These are phyloP conservation scores for Hydra vulgaris DNA, from an alignment of 30 jellyfish, hydroid and myxozoan species.

Conservation along the genomic window DNA sequence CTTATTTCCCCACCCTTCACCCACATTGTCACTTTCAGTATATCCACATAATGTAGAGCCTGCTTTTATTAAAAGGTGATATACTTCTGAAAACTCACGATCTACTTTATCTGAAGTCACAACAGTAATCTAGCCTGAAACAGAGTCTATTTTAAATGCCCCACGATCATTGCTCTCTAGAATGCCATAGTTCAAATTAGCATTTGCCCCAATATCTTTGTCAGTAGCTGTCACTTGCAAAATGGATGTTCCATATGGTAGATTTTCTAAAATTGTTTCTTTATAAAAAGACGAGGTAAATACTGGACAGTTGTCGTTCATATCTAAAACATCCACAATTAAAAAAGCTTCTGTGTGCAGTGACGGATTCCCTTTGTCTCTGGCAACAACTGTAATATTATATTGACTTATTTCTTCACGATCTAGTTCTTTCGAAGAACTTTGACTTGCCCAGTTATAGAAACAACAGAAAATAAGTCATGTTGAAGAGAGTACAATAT, in stretches of 20 bases:
- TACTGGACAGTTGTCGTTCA: conserved; percentile 86
- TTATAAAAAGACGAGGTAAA: conserved; percentile 41
- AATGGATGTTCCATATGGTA: conserved; percentile 47
- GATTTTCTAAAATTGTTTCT: conserved; percentile 47
- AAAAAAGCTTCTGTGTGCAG: conserved; percentile 30
- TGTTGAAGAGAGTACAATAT: conserved; percentile 42
- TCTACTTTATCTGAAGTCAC: conserved; percentile 33
- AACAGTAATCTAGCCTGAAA: conserved; percentile 42
- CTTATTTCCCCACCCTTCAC: conserved; percentile 47
- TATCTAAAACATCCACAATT: conserved; percentile 41
- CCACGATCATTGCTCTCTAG: conserved; percentile 73
- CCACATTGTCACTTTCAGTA: conserved; percentile 44
- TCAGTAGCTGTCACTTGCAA: conserved; percentile 72
- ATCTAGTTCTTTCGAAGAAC: conserved; percentile 52
- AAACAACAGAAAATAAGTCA: conserved; percentile 36
- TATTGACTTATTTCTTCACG: conserved; percentile 67
- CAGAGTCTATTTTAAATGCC: conserved; percentile 45
- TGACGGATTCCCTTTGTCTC: conserved; percentile 78
- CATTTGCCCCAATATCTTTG: conserved; percentile 60
- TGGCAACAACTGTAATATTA: conserved; percentile 51
- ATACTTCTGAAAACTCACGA: conserved; percentile 31
- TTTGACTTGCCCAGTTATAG: conserved; percentile 23
- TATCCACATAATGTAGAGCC: conserved; percentile 59
- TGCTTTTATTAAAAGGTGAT: conserved; percentile 48
- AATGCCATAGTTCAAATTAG: conserved; percentile 56